Conservation (phyloP, 2,113 vertebrate species). For the Corythornis cristatus region DNA sequence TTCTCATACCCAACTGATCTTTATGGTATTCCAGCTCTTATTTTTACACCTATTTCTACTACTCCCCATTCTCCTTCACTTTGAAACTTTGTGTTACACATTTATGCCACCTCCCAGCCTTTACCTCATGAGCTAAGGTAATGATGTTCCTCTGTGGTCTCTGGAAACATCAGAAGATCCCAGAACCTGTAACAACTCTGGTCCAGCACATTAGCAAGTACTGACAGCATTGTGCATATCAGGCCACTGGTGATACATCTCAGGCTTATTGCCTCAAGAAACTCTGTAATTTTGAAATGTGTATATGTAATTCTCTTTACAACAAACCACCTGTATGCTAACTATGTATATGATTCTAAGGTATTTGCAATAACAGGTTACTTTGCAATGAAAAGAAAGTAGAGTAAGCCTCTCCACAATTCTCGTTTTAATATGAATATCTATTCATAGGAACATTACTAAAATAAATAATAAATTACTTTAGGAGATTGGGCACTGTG, state of each 20-base stretch:
- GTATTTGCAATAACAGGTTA: neutral
- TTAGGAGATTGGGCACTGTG: neutral
- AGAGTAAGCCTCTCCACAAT: neutral
- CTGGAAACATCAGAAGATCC: neutral
- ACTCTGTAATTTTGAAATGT: neutral
- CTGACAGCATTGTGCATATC: neutral
- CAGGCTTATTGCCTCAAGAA: neutral
- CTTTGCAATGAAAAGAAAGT: neutral
- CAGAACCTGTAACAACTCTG: accelerated
- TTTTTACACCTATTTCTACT: neutral
- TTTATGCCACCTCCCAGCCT: neutral
- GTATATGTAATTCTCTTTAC: neutral
- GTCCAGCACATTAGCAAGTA: neutral
- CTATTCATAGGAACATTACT: neutral
- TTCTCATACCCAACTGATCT: neutral
- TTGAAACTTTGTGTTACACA: neutral
- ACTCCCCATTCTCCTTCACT: neutral
- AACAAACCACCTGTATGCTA: accelerated
- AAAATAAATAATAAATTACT: neutral
- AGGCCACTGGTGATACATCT: neutral
- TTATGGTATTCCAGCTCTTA: neutral
- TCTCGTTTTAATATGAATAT: neutral
- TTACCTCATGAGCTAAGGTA: neutral
- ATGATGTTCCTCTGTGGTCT: neutral
- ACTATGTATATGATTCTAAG: neutral